Conservation (phyloP, 2,888 invertebrate genomes). For the Eristalis intricaria region DNA sequence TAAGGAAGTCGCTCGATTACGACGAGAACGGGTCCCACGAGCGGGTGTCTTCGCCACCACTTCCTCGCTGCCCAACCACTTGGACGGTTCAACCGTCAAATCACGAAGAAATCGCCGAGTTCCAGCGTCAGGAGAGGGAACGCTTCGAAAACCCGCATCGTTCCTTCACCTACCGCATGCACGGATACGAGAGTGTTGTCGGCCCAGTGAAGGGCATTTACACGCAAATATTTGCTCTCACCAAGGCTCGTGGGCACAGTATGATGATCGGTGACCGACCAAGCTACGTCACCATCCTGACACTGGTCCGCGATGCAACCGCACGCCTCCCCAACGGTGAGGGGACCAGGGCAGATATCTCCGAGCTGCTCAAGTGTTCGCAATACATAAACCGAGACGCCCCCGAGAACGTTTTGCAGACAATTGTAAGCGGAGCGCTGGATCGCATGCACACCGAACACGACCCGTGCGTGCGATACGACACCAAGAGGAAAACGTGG, state of each 20-base stretch:
- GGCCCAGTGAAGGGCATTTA: conserved; percentile 92
- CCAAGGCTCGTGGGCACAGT: conserved; percentile 90
- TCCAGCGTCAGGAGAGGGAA: conserved; percentile 89
- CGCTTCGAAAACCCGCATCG: conserved; percentile 95
- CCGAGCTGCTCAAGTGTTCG: conserved; percentile 91
- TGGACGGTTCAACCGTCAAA: conserved; percentile 93
- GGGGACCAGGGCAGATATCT: conserved; percentile 93
- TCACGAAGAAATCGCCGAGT: conserved; percentile 88
- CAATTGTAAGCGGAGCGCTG: conserved; percentile 93
- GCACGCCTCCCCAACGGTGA: conserved; percentile 97
- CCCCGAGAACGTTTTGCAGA: conserved; percentile 83
- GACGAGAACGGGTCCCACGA: conserved; percentile 75
- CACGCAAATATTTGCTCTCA: conserved; percentile 84
- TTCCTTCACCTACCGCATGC: conserved; percentile 94
- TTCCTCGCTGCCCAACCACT: conserved; percentile 87
- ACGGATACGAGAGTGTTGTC: conserved; percentile 92
- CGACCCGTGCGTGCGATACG: conserved; percentile 97
- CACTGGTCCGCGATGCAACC: conserved; percentile 95
- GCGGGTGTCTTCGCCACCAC: conserved; percentile 82
- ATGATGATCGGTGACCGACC: conserved; percentile 91
- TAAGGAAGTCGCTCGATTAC: conserved; percentile 77
- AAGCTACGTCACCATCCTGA: conserved; percentile 94
- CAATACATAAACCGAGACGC: conserved; percentile 84
- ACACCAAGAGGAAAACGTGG: conserved; percentile 95
- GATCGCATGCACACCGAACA: conserved; percentile 93